Evolutionary conservation across 64 coral and sea anemone genomes (phyloP).

Genomic region (Montipora efflorescens): DNA sequence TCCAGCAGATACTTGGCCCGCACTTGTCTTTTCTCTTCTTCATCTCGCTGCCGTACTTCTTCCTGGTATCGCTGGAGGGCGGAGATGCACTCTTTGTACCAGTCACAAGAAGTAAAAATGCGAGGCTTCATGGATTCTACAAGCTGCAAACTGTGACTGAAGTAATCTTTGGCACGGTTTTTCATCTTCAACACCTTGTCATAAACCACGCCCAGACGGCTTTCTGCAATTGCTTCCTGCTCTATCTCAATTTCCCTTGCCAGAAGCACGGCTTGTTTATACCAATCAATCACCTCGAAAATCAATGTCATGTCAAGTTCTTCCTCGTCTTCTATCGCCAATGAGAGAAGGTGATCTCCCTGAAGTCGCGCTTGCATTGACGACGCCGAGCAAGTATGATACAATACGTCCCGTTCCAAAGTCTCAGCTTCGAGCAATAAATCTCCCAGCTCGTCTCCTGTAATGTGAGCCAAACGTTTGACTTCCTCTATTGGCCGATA

Average conservation of each 20-base stretch:
- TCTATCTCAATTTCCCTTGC: constrained; percentile 79
- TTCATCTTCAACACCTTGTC: constrained; percentile 65
- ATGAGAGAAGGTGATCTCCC: no score
- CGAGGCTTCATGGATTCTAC: constrained; percentile 85
- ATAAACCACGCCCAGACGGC: constrained; percentile 72
- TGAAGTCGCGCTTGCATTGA: no score
- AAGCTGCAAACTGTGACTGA: constrained; percentile 56
- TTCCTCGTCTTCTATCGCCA: constrained; percentile 21
- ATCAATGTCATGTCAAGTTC: constrained; percentile 76
- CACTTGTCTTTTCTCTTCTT: constrained; percentile 42
- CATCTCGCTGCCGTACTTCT: constrained; percentile 53
- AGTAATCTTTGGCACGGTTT: constrained; percentile 73
- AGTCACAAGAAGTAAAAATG: constrained; percentile 56
- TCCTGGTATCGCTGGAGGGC: constrained; percentile 66
- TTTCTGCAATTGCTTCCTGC: constrained; percentile 85
- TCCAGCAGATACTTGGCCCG: constrained; percentile 37
- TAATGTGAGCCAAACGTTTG: no score
- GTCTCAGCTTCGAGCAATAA: no score
- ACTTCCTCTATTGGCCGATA: no score
- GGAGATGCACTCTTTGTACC: constrained; percentile 68
- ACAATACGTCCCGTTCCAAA: no score
- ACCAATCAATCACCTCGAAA: constrained; percentile 91
- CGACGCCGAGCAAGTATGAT: no score
- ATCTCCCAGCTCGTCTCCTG: no score
- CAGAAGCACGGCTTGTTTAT: constrained; percentile 65